A percentile compares a stretch with the other conserved stretches of the same genome.
Evolutionary conservation across 1,140 invertebrate genomes (phyloP).

Genomic region (Hestina assimilis): DNA sequence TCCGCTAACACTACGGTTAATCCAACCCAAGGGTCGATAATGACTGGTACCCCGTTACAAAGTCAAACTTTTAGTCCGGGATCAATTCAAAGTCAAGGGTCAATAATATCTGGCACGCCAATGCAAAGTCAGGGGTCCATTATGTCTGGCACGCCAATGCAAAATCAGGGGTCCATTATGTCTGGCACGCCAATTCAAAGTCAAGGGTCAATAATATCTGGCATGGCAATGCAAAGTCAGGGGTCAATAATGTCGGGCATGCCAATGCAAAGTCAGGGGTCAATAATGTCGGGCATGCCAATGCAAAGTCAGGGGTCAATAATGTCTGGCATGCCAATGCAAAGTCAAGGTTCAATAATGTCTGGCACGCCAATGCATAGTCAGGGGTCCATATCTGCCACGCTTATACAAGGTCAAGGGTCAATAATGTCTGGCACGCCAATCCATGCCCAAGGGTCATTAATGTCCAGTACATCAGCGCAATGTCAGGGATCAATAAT

Average conservation of each 20-base stretch:
- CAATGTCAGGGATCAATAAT: conserved; percentile 25
- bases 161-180: conserved; percentile 17
- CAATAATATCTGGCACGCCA: conserved; percentile 21
- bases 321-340: conserved; percentile 11
- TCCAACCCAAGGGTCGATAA: conserved; percentile 4
- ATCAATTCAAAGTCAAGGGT: conserved; percentile 20
- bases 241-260: conserved; percentile 14
- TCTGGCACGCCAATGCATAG: conserved; percentile 2
- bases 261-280: conserved; percentile 28
- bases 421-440: conserved; percentile 25
- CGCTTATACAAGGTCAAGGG: conserved; percentile 13
- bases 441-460: conserved; percentile 17
- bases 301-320: conserved; percentile 16
- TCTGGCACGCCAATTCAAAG: conserved; percentile 16
- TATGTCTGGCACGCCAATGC: conserved; percentile 2
- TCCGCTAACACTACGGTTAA: neutral
- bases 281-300: conserved; percentile 29
- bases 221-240: conserved; percentile 19
- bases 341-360: conserved; percentile 13
- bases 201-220: conserved; percentile 36
- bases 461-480: neutral
- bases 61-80: conserved; percentile 4
- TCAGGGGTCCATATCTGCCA: neutral
- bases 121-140: conserved; percentile 3
- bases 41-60: conserved; percentile 9